Evolutionary conservation across 2,113 vertebrate genomes (phyloP), one percentile per base, ranked within the genome.

Genomic region (Ceyx margarethae): DNA sequence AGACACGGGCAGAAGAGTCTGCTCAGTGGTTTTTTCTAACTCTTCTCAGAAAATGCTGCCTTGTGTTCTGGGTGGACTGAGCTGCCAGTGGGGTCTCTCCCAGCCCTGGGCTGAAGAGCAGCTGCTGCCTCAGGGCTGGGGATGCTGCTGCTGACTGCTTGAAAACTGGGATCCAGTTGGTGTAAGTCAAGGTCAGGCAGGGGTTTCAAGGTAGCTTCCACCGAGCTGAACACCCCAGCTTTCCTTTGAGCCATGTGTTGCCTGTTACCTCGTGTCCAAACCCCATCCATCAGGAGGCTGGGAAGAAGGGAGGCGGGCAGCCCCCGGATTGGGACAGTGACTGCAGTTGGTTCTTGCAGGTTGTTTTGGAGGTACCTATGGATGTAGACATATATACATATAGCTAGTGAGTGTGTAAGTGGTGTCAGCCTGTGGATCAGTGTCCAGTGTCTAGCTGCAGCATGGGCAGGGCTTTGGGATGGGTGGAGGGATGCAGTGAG

Each of bases 381-480:
- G 31, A 13, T 57, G 29, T 71, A n/a, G 48, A 51, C 10, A 3
- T 9, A 3, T 71, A n/a, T 45, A 51, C 10, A 3, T 9, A 3
- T 9, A 10, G 2, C 2, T 2, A 16, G 22, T 16, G 26, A 3
- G 29, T 19, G 10, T 48, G 25, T 53, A 7, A 29, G 57, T 40
- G 67, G 37, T 61, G 72, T 46, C 43, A 23, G 46, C 54, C 45
- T 25, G 2, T 7, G 45, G 67, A 84, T 48, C 69, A 42, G 22
- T 18, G 0, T 14, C 60, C 2, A 0, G 22, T 18, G 0, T 14
- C 60, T 1, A 0, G 43, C 73, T 56, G 84, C 4, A 12, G 48
- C 9, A 1, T 40, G 45, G 67, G 42, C 1, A 0, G 57, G 56
- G 29, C 62, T 82, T 51, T 57, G 58, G 56, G 46, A 3, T 21